Evolutionary conservation across 2,888 invertebrate species (phyloP).

Genomic region (Thera obeliscata): DNA sequence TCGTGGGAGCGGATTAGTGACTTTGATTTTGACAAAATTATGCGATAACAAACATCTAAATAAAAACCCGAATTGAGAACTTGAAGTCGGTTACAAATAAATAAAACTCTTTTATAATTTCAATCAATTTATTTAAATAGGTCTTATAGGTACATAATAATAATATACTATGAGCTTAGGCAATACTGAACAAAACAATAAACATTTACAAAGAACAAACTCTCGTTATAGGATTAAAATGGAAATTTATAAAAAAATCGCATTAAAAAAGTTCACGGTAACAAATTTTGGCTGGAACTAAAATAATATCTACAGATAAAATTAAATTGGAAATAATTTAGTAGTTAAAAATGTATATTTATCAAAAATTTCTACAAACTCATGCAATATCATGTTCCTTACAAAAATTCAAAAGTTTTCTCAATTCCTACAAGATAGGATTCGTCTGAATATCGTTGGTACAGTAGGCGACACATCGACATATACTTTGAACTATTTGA

Average conservation of each 20-base stretch:
- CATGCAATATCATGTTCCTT: constrained; percentile 42
- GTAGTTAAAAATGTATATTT: constrained; percentile 53
- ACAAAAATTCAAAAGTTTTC: constrained; percentile 54
- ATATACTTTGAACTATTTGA: too few relatives aligned
- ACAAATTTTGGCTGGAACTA: constrained; percentile 68
- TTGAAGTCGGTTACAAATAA: neutral
- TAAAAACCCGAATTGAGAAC: too few relatives aligned
- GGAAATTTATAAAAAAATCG: constrained; percentile 54
- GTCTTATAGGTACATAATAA: constrained; percentile 64
- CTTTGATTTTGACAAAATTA: too few relatives aligned
- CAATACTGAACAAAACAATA: constrained; percentile 83
- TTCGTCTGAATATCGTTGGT: constrained; percentile 27
- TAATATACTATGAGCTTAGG: constrained; percentile 78
- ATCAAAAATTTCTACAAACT: constrained; percentile 63
- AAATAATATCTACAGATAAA: constrained; percentile 74
- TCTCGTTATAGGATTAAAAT: constrained; percentile 58
- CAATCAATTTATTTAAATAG: constrained; percentile 69
- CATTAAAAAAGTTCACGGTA: constrained; percentile 56
- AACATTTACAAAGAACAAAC: constrained; percentile 78
- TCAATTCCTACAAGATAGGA: constrained; percentile 61
- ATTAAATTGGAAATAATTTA: constrained; percentile 50
- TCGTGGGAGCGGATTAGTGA: too few relatives aligned
- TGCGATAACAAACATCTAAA: too few relatives aligned
- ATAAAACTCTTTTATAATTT: constrained; percentile 17
- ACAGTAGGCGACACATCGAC: too few relatives aligned